Evolutionary conservation across 2,888 invertebrate genomes (phyloP).

Genomic region (Sepiola atlantica): DNA sequence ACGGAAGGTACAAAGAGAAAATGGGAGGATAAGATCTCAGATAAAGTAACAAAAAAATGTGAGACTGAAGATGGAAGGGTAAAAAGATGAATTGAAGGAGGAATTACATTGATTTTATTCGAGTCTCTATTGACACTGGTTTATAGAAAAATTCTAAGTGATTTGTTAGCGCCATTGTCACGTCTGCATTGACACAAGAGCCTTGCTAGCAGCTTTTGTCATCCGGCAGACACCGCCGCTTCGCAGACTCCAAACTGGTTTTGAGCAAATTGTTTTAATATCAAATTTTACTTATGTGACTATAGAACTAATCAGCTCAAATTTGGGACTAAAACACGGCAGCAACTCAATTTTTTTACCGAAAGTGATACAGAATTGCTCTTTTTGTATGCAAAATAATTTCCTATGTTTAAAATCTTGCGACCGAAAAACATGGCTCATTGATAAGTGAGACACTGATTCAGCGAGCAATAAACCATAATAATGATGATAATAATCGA

Average conservation of each 20-base stretch:
- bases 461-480: neutral
- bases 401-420: conserved; percentile 1
- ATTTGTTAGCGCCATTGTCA: conserved; percentile 20
- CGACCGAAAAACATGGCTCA: neutral
- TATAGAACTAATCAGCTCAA: conserved; percentile 6
- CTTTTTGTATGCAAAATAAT: conserved; percentile 6
- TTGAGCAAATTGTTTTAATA: conserved; percentile 19
- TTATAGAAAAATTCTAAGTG: conserved; percentile 32
- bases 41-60: neutral
- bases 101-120: conserved; percentile 12
- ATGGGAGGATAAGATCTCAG: neutral
- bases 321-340: neutral
- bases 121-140: neutral
- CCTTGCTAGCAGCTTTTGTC: neutral
- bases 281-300: conserved; percentile 13
- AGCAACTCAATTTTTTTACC: neutral
- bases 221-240: neutral
- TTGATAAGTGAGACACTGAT: conserved; percentile 32
- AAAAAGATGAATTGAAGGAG: neutral
- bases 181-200: conserved; percentile 32
- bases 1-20: neutral
- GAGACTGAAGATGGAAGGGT: neutral
- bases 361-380: neutral
- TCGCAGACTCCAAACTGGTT: neutral
- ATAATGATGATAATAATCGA: neutral